Evolutionary conservation across 2,797 vertebrate species (phyloP), one percentile per base, ranked within the genome.

Genomic region (Galaxias olidus): DNA sequence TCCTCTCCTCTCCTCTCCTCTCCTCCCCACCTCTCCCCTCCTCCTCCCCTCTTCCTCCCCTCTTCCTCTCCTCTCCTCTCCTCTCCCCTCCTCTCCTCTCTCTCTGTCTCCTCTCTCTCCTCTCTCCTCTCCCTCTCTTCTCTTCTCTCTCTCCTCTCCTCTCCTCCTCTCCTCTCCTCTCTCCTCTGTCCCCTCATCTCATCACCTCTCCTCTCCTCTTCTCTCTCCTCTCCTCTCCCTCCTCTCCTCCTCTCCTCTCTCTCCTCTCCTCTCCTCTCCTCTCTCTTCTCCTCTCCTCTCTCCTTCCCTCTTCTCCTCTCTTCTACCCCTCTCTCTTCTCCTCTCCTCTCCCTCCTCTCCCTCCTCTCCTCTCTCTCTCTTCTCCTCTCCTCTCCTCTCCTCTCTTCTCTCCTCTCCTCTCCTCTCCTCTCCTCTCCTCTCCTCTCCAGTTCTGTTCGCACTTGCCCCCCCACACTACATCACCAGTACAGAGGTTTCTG

Each of bases 201-300:
- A 64, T 43, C 68, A 55, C 48, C 61, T 49, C 63, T 63, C 54
- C 45, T 70, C 41, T 56, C 60, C 15, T 62, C 48, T 52, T 17
- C 17, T 4, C 20, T 52, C 48, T 12, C 51, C 59, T n/a, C n/a
- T n/a, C n/a, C n/a, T n/a, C n/a, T n/a, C n/a, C n/a, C n/a, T n/a
- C n/a, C 52, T 54, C 10, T 19, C 13, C 18, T 79, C 76, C 78
- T 69, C 71, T 74, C 76, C 79, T 70, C 65, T 59, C 53, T 73
- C 77, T 63, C 80, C 69, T 73, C 8, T 55, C 72, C 9, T 66
- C 41, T 59, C 68, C 71, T 63, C 66, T 60, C 64, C 59, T n/a
- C 53, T 73, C 61, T 40, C 41, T 20, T 43, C 58, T 15, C 19
- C 41, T 55, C 44, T 30, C 61, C 61, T 65, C 19, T 47, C 19